Base-by-base conservation (phyloP, 1,140 invertebrate species). In the Drosophila bifasciata region DNA sequence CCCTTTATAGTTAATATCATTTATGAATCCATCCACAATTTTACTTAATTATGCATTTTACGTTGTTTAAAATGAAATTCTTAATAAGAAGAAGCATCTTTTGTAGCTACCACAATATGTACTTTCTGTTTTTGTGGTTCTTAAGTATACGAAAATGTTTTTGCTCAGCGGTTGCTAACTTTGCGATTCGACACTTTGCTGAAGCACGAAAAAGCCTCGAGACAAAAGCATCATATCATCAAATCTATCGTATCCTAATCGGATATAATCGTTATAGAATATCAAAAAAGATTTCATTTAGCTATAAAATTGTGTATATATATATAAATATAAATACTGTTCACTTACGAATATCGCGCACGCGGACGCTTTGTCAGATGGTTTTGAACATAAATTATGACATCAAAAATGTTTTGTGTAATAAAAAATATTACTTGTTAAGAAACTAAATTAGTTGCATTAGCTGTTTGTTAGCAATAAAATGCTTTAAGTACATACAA, bases 271-370 rank as follows among this genome's bases (percentile, higher is more conserved):
- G 15, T 46, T 48, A 53, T 21, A 32, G 11, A 56, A 53, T 53
- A 68, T 48, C 23, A 56, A 81, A 36, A 77, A 78, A 76, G 59
- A 76, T 86, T 88, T 83, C 74, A 88, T 88, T 86, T 86, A 83
- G 62, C 83, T 86, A 88, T 79, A 79, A 79, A 86, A 89, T 79
- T 76, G 78, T 85, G 75, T 76, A 68, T 84, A 85, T 71, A 80
- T 76, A 75, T 86, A 80, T 79, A 76, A 76, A 90, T 89, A 90
- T 90, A 81, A 89, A 89, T 89, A 89, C 85, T 89, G 85, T 80
- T 89, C 53, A 64, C 85, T 85, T 89, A 89, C 71, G 64, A 71
- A 74, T 79, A 79, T 49, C 48, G 60, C 71, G 71, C 57, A 72
- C 58, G 51, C 17, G 44, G 43, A 69, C 50, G 58, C 76, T 72